Evolutionary conservation across 2,113 vertebrate species (phyloP).

Genomic region (Oceanodroma tethys): DNA sequence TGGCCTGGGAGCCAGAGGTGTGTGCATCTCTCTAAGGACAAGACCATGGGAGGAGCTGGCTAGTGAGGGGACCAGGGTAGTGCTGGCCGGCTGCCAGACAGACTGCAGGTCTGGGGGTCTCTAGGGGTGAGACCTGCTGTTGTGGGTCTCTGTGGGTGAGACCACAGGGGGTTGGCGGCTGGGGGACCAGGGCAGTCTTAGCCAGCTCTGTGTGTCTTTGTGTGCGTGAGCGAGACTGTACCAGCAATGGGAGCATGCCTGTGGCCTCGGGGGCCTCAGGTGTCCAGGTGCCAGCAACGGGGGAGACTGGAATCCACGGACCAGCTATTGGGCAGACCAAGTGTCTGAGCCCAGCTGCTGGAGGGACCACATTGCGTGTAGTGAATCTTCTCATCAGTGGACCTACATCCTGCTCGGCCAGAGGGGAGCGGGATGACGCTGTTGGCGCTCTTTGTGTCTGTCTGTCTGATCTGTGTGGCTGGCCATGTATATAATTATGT

Average conservation of each 20-base stretch:
- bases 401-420: neutral
- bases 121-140: neutral
- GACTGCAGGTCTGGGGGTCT: neutral
- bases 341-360: neutral
- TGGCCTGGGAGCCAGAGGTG: neutral
- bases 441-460: neutral
- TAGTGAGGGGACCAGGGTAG: neutral
- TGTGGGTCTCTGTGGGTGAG: neutral
- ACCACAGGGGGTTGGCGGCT: neutral
- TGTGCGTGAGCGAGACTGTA: neutral
- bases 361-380: neutral
- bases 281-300: neutral
- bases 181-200: too few species aligned
- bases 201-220: neutral
- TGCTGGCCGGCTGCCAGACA: neutral
- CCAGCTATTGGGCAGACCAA: neutral
- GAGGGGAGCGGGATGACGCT: neutral
- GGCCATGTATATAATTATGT: neutral
- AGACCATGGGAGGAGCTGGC: neutral
- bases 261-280: fast-evolving
- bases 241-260: fast-evolving
- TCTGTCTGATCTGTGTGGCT: neutral
- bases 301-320: neutral
- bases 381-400: neutral
- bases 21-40: neutral